These are phyloP conservation scores for Catocala sponsa DNA, from an alignment of 2,888 invertebrate genomes.

Conservation along the genomic window DNA sequence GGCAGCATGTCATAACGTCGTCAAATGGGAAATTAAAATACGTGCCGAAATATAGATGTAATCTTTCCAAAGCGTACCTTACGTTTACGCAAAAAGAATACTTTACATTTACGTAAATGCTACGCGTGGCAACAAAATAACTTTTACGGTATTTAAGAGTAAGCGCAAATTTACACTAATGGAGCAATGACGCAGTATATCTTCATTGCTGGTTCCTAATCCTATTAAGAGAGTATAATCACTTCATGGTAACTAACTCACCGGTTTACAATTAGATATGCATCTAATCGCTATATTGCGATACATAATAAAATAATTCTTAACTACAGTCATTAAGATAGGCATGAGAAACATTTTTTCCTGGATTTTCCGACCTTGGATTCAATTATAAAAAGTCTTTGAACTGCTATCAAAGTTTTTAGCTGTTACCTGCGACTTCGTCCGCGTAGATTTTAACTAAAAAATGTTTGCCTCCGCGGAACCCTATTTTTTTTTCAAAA, in stretches of 20 bases:
- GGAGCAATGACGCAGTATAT: not conserved
- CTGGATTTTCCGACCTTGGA: conserved; percentile 4
- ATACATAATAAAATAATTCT: conserved; percentile 7
- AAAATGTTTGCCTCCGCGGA: no score
- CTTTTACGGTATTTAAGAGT: no score
- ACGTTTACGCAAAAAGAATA: no score
- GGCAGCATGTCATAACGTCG: no score
- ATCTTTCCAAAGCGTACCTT: no score
- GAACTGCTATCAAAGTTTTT: conserved; percentile 2
- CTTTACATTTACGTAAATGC: no score
- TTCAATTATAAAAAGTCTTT: conserved; percentile 15
- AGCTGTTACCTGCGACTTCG: no score
- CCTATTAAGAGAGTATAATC: not conserved
- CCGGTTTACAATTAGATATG: conserved; percentile 14
- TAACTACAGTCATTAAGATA: conserved; percentile 12
- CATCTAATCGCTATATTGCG: conserved; percentile 12
- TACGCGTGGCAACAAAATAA: no score
- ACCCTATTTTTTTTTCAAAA: no score
- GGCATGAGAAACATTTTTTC: conserved; percentile 18
- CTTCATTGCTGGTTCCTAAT: conserved; percentile 2
- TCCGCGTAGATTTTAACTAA: no score
- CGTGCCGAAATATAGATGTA: no score
- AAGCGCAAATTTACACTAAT: not conserved
- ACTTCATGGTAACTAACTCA: conserved; percentile 6
- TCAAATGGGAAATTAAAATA: no score